These are phyloP conservation scores for Parasteatoda lunata DNA, from an alignment of 2,888 invertebrate species.

Conservation along the genomic window DNA sequence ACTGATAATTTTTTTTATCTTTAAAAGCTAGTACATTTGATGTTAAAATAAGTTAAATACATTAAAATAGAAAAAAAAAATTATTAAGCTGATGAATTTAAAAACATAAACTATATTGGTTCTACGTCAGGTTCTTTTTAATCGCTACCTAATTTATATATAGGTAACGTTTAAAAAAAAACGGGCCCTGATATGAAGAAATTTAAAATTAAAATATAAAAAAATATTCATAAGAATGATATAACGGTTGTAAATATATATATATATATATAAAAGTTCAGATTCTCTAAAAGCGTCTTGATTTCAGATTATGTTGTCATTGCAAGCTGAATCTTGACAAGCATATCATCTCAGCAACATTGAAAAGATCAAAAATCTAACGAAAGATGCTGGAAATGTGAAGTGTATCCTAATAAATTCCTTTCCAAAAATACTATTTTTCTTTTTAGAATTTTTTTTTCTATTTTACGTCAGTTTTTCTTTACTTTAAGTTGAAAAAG, in stretches of 20 bases:
- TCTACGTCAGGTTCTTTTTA: no score
- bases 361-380: conserved; percentile 17
- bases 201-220: background rate
- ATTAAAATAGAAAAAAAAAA: no score
- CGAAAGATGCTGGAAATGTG: conserved; percentile 7
- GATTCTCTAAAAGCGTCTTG: conserved; percentile 10
- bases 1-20: no score
- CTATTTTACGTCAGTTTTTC: conserved; percentile 13
- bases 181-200: no score
- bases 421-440: background rate
- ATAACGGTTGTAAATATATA: background rate
- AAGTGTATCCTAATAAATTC: conserved; percentile 41
- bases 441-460: conserved; percentile 1
- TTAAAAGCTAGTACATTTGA: no score
- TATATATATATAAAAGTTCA: no score
- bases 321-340: conserved; percentile 34
- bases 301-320: conserved; percentile 53
- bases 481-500: conserved; percentile 30
- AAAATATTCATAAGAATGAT: background rate
- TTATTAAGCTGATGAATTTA: no score
- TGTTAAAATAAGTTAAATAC: no score
- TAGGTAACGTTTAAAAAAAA: no score
- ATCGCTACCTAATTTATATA: no score
- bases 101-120: no score
- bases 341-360: conserved; percentile 29